Base-by-base conservation (phyloP, 2,113 vertebrate genomes). In the Sander vitreus region DNA sequence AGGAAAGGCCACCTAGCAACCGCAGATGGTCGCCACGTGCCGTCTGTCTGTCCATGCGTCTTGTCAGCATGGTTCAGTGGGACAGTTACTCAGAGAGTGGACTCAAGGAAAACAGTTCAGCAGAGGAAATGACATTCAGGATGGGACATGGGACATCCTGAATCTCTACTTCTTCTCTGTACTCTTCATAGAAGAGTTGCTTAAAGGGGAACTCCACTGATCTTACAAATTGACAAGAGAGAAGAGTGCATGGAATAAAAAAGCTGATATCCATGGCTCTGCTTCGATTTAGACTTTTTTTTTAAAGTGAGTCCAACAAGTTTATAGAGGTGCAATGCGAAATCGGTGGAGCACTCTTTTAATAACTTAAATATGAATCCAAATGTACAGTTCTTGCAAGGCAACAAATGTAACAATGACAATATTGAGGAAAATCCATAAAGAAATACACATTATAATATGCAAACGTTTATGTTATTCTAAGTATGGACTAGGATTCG, bases 11-110 rank as follows among this genome's bases (percentile, higher is more conserved):
- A 87, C 76, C 89, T 67, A 63, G 80, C 58, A 71, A 75, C 84
- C 19, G 50, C 91, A 92, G 79, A 90, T 92, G 90, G 84, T 64
- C 43, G 83, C 87, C 90, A 92, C 73, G 82, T 89, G 90, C 76
- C 53, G 43, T 64, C 66, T 50, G 74, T 86, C 74, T 10, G 43
- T 84, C 45, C 86, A 85, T 93, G 86, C 33, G 27, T 91, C 89
- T 91, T 84, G 77, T 87, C 84, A 21, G 70, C 57, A 67, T 73
- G n/a, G 60, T 64, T 76, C 59, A 83, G 23, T 10, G 51, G 70
- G 76, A 83, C 63, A 60, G 53, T 80, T 86, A 81, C 71, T 86
- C 64, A 80, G 65, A 57, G 59, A 69, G 25, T 43, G 60, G 36
- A 86, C 67, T 86, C 15, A n/a, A 72, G 64, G 78, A 68, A 85